Evolutionary conservation across 2,797 vertebrate genomes (phyloP).

Genomic region (Falco berigora): DNA sequence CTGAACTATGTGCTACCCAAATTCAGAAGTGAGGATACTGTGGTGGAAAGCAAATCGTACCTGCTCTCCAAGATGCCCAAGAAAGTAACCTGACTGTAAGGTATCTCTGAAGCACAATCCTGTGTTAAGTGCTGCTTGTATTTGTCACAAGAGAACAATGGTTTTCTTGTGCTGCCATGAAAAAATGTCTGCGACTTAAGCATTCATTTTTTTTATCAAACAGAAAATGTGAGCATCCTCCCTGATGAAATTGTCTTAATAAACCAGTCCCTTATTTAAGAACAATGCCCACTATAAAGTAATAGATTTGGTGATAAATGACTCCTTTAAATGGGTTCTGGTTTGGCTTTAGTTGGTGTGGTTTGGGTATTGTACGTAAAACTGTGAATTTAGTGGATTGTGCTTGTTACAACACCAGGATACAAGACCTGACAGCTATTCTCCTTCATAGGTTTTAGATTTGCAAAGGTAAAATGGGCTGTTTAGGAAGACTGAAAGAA

Average conservation of each 20-base stretch:
- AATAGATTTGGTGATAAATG: neutral
- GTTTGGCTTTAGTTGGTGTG: neutral
- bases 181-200: neutral
- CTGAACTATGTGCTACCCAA: slow-evolving; percentile 45
- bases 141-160: neutral
- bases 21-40: slow-evolving; percentile 19
- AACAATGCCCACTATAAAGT: neutral
- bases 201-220: neutral
- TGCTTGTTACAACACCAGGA: neutral
- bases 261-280: neutral
- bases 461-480: neutral
- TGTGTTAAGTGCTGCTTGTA: neutral
- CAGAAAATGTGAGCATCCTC: neutral
- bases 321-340: neutral
- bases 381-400: neutral
- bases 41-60: slow-evolving; percentile 11
- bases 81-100: slow-evolving; percentile 27
- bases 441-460: neutral
- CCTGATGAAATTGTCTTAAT: neutral
- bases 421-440: neutral
- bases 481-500: neutral
- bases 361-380: neutral
- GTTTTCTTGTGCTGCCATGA: neutral
- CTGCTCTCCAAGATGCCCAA: slow-evolving; percentile 21
- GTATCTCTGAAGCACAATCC: neutral